Evolutionary conservation across 2,113 vertebrate species (phyloP), one percentile per base, ranked within the genome.

Genomic region (Rhinichthys klamathensis): DNA sequence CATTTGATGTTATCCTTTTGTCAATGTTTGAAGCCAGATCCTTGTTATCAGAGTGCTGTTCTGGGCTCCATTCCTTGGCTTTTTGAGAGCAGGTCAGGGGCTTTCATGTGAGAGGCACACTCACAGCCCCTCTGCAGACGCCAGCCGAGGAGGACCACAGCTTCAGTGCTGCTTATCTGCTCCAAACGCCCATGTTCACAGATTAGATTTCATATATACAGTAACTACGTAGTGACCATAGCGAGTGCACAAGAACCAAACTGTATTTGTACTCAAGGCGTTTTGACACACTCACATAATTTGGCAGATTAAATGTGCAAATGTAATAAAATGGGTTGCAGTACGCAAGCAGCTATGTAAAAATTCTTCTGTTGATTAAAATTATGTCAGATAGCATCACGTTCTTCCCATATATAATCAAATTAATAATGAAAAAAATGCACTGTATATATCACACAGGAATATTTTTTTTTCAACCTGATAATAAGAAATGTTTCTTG

Each of bases 1-100:
- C 94, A 95, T 99, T 99, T 99, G 96, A 99, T 97, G 97, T 97
- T 88, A 88, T 90, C 90, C 92, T 89, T 41, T 91, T 93, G 91
- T 91, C 93, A 92, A 90, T 95, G 95, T 97, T 97, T 97, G 95
- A 97, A 96, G 96, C 95, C 91, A 91, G 94, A 93, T 92, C 95
- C 94, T 94, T 96, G 95, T 97, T 97, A 97, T 97, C 96, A 95
- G 91, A 93, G 91, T 94, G 93, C 92, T 95, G 93, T 95, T 95
- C 94, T 93, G 91, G 95, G 95, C 92, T 96, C 94, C 94, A 96
- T 97, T 98, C 96, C 92, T 91, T 87, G 90, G 92, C 94, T 93
- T 94, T 90, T 92, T 95, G 95, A 95, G 92, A 94, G 92, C 91
- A 90, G 94, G 93, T 92, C 94, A 92, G 91, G 44, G 87, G 88